phyloP scores from a whole-genome alignment of 2,113 vertebrate genomes.

The Apaloderma vittatum region DNA sequence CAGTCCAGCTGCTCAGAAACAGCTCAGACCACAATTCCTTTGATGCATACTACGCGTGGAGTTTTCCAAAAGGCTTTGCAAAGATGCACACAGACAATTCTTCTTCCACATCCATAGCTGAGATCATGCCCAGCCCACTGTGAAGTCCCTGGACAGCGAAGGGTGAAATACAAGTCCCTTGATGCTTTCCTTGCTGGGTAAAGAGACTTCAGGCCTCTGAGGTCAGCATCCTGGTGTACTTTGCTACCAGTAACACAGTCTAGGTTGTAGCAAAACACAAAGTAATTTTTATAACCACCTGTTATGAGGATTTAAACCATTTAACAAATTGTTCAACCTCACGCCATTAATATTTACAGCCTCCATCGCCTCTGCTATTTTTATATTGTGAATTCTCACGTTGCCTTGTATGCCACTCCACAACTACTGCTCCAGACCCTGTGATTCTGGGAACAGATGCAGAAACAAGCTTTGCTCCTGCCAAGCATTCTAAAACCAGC shows the following conservation, averaged over 20 bases:
- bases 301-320: not conserved
- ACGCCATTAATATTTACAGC: not conserved
- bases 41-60: not conserved
- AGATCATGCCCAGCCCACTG: not conserved
- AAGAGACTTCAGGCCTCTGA: not conserved
- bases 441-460: not conserved
- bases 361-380: not conserved
- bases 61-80: not conserved
- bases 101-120: not conserved
- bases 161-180: not conserved
- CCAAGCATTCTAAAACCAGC: constrained; percentile 25
- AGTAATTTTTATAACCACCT: not conserved
- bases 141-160: not conserved
- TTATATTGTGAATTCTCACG: fast-evolving
- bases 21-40: not conserved
- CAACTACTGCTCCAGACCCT: not conserved
- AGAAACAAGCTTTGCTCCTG: not conserved
- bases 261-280: not conserved
- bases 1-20: not conserved
- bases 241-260: not conserved
- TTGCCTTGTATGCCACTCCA: fast-evolving
- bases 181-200: not conserved
- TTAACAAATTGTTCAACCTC: not conserved
- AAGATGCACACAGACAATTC: not conserved
- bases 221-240: not conserved